Evolutionary conservation across 2,888 invertebrate genomes (phyloP).

Genomic region (Liposcelis brunnea): DNA sequence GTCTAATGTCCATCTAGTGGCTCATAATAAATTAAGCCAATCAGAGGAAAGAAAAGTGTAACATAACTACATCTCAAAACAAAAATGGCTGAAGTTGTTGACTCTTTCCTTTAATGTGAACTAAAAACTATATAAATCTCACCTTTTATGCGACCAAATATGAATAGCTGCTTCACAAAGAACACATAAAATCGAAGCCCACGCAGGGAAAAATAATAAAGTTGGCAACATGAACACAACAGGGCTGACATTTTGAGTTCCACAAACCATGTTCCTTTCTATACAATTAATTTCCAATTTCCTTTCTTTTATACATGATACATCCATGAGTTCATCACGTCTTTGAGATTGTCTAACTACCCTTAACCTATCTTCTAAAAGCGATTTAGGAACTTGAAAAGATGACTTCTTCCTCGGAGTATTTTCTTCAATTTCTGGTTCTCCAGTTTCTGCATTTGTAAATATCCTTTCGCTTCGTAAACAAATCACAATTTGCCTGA

Average conservation of each 20-base stretch:
- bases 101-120: no score
- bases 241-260: slow-evolving; percentile 18
- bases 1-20: no score
- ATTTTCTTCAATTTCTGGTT: not conserved
- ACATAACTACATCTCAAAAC: no score
- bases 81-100: no score
- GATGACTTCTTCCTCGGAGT: not conserved
- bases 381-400: not conserved
- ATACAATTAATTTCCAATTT: not conserved
- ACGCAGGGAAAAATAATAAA: slow-evolving; percentile 36
- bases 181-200: slow-evolving; percentile 32
- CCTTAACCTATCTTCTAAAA: not conserved
- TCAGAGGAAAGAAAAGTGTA: no score
- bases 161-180: slow-evolving; percentile 44
- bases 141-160: slow-evolving; percentile 45
- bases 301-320: no score
- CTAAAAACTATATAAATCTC: no score
- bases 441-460: not conserved
- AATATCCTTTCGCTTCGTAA: not conserved
- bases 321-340: no score
- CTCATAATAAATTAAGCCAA: no score
- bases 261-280: not conserved
- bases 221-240: slow-evolving; percentile 39
- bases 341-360: not conserved
- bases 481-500: slow-evolving; percentile 1